Conservation (phyloP, 2,113 vertebrate species). For the Elachura formosa region DNA sequence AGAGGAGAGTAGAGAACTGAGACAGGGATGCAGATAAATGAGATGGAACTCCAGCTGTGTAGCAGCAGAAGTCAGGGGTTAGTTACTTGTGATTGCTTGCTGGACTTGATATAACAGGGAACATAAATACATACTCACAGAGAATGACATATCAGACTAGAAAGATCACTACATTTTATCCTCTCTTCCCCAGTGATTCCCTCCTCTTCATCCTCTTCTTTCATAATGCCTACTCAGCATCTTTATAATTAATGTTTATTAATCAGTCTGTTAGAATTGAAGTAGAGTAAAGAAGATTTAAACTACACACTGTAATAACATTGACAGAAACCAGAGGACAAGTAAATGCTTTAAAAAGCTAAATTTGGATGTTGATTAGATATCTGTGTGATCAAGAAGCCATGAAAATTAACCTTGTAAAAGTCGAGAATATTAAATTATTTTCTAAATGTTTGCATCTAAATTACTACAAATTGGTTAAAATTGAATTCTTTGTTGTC, state of each 20-base stretch:
- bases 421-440: neutral
- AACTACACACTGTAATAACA: neutral
- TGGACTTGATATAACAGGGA: neutral
- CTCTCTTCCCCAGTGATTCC: neutral
- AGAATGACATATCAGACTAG: neutral
- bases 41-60: neutral
- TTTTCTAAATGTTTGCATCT: neutral
- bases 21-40: neutral
- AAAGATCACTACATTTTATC: neutral
- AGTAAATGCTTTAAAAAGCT: neutral
- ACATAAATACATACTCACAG: neutral
- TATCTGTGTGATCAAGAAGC: neutral
- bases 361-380: neutral
- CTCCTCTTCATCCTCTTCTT: neutral
- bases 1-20: neutral
- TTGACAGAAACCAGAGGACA: neutral
- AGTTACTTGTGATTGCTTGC: neutral
- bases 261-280: neutral
- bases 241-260: constrained; percentile 45
- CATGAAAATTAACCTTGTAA: neutral
- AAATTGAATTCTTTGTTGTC: neutral
- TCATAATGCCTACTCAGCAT: constrained; percentile 7
- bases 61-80: neutral
- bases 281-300: constrained; percentile 42
- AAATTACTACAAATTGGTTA: neutral